A percentile compares a stretch with the other conserved stretches of the same genome.
Conservation (phyloP, 2,113 vertebrate genomes). For the Erinaceus europaeus region DNA sequence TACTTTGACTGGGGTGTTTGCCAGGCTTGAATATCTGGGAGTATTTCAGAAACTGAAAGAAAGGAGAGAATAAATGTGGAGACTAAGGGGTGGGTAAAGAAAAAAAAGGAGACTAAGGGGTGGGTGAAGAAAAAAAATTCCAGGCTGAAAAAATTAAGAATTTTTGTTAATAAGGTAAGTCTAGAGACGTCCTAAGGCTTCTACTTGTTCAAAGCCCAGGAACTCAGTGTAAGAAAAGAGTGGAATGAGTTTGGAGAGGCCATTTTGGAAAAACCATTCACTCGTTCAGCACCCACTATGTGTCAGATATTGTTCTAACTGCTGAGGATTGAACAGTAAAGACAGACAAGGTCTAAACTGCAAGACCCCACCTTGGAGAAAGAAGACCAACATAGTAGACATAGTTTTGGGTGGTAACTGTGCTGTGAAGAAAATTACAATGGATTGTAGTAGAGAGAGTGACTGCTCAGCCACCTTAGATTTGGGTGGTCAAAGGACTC, state of each 20-base stretch:
- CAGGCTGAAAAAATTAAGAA: not conserved
- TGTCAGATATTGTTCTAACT: not conserved
- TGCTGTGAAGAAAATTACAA: slow-evolving; percentile 7
- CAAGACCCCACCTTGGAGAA: not conserved
- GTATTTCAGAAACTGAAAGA: slow-evolving; percentile 5
- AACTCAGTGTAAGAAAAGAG: not conserved
- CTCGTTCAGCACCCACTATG: not conserved
- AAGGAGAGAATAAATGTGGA: not conserved
- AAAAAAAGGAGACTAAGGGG: not conserved
- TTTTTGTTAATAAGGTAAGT: not conserved
- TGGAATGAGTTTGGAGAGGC: not conserved
- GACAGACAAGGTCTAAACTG: not conserved
- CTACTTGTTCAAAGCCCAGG: not conserved
- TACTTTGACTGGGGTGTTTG: not conserved
- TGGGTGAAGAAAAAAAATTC: not conserved
- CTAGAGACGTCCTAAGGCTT: not conserved
- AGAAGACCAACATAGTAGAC: slow-evolving; percentile 6
- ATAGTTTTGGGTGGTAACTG: not conserved
- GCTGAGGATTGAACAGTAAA: not conserved
- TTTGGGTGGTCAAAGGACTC: not conserved
- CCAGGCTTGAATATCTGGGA: not conserved
- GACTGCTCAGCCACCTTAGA: not conserved
- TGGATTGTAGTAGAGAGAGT: not conserved
- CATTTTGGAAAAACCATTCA: not conserved
- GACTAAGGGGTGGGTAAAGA: not conserved